Percentiles rank a stretch among this genome's conserved stretches.
These are phyloP conservation scores for Neosilurus mollespiculum DNA, from an alignment of 2,797 vertebrate species.

Conservation along the genomic window DNA sequence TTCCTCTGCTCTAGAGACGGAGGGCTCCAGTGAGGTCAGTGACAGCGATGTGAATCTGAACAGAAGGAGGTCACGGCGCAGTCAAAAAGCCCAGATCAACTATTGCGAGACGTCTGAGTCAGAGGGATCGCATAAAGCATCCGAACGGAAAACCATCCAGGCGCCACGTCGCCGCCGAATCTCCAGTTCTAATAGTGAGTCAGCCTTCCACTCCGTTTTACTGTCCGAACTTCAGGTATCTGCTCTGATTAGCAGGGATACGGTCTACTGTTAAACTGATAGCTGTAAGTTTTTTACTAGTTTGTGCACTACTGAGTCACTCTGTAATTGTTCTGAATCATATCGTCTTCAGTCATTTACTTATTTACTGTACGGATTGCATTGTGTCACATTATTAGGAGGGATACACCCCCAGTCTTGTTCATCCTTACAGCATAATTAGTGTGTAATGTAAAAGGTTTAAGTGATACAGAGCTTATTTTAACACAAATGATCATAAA, in stretches of 20 bases:
- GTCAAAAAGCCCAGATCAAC: slow-evolving; percentile 91
- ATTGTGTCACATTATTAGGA: too few relatives aligned
- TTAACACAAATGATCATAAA: too few relatives aligned
- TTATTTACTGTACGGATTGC: too few relatives aligned
- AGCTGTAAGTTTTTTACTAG: neutral
- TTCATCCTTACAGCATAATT: too few relatives aligned
- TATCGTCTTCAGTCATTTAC: too few relatives aligned
- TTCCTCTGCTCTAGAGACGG: slow-evolving; percentile 75
- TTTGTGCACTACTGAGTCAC: too few relatives aligned
- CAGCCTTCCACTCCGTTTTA: neutral
- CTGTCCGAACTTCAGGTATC: neutral
- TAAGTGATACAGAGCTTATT: too few relatives aligned
- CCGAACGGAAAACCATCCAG: slow-evolving; percentile 68
- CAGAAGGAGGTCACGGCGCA: slow-evolving; percentile 85
- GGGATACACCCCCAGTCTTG: too few relatives aligned
- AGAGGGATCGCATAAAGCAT: slow-evolving; percentile 80
- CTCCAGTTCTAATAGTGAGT: slow-evolving; percentile 92
- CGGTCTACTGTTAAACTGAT: neutral
- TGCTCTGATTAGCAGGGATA: neutral
- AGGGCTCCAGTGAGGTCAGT: slow-evolving; percentile 85
- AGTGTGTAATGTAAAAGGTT: too few relatives aligned
- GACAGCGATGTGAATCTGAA: slow-evolving; percentile 85
- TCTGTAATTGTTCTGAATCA: too few relatives aligned
- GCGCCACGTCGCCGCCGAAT: slow-evolving; percentile 80
- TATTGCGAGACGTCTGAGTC: slow-evolving; percentile 96